phyloP scores from a whole-genome alignment of 2,113 vertebrate species.

The Aleadryas rufinucha region DNA sequence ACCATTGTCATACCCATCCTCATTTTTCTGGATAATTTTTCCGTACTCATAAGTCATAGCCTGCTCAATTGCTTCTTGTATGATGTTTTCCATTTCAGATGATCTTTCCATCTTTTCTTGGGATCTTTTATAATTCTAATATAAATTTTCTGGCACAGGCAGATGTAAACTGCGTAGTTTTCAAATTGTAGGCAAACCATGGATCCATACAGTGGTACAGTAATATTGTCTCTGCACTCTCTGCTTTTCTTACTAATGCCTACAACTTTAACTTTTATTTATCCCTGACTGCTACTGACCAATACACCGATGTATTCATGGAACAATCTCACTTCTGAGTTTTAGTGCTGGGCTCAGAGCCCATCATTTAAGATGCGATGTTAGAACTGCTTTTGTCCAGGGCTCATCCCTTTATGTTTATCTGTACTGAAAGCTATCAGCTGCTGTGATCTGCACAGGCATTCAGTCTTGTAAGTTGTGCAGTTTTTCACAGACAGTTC shows the following conservation, averaged over 20 bases:
- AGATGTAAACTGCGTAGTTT: background rate
- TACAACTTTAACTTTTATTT: background rate
- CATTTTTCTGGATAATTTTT: background rate
- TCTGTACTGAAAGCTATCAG: background rate
- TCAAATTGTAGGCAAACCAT: background rate
- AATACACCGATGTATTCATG: background rate
- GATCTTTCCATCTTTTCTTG: background rate
- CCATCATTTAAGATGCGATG: background rate
- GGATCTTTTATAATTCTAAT: background rate
- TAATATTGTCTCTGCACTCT: background rate
- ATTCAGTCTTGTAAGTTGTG: background rate
- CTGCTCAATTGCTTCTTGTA: background rate
- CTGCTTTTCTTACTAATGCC: background rate
- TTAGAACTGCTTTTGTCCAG: background rate
- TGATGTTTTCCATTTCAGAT: background rate
- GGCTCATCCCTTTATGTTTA: background rate
- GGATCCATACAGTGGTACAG: background rate
- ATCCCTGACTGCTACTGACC: background rate
- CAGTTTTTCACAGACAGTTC: background rate
- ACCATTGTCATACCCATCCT: background rate
- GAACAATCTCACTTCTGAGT: background rate
- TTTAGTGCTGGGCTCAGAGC: background rate
- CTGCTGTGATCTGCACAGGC: background rate
- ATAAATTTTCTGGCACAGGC: background rate
- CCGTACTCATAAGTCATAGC: background rate